phyloP scores from a whole-genome alignment of 2,888 invertebrate species.

The Pantelozetes paolii region DNA sequence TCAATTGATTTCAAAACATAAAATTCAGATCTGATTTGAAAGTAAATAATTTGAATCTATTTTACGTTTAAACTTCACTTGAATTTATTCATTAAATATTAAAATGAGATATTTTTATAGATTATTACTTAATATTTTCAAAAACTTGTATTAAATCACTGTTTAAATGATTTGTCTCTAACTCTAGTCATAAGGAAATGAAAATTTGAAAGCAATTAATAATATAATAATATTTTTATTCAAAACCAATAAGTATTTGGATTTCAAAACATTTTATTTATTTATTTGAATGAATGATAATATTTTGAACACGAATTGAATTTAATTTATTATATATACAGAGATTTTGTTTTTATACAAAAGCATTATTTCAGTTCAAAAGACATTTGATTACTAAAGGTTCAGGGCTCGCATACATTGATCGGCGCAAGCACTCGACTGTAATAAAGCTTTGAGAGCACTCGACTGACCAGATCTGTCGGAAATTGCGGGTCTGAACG shows the following conservation, averaged over 20 bases:
- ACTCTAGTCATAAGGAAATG: too few species aligned
- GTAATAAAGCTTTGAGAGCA: conserved; percentile 18
- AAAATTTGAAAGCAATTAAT: too few species aligned
- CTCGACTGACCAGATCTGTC: conserved; percentile 23
- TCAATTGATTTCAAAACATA: too few species aligned
- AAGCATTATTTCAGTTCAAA: conserved; percentile 9
- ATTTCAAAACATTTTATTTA: conserved; percentile 14
- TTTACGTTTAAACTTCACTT: too few species aligned
- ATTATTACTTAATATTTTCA: too few species aligned
- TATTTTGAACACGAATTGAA: conserved; percentile 22
- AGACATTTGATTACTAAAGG: conserved; percentile 16
- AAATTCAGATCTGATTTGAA: too few species aligned
- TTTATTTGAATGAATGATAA: conserved; percentile 22
- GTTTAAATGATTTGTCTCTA: too few species aligned
- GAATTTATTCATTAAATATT: too few species aligned
- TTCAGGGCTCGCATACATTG: background rate
- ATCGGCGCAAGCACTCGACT: background rate
- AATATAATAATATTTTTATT: conserved; percentile 7
- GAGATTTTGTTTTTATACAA: conserved; percentile 25
- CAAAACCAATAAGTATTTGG: conserved; percentile 9
- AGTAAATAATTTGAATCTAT: too few species aligned
- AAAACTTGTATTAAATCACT: too few species aligned
- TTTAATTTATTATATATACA: conserved; percentile 15
- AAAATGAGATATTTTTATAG: too few species aligned
- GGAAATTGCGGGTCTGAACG: conserved; percentile 10